These are phyloP conservation scores for Rallus limicola DNA, from an alignment of 2,113 vertebrate species.

Conservation along the genomic window DNA sequence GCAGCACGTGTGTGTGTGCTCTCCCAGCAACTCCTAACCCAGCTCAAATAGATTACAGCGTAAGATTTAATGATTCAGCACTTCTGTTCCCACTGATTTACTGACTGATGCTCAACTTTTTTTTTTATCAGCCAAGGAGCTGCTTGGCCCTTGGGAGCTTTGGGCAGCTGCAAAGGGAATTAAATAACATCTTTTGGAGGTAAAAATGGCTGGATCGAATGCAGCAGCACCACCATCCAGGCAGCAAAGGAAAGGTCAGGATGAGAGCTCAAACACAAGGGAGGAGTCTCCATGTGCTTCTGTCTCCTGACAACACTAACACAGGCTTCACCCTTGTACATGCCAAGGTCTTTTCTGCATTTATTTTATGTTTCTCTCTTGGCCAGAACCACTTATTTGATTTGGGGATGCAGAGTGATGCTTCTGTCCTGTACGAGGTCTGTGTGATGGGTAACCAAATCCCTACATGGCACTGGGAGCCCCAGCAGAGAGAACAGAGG, in stretches of 20 bases:
- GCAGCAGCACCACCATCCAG: background rate
- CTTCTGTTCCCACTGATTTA: constrained; percentile 45
- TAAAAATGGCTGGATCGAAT: background rate
- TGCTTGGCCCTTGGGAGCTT: background rate
- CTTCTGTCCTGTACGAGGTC: background rate
- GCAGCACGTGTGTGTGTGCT: too few relatives aligned
- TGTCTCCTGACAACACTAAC: background rate
- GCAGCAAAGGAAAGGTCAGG: background rate
- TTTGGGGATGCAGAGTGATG: background rate
- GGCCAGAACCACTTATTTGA: background rate
- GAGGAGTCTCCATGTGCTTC: background rate
- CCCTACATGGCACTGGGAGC: rapidly evolving
- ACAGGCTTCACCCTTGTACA: background rate
- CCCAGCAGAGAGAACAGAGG: rapidly evolving
- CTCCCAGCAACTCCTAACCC: background rate
- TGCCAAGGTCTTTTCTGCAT: rapidly evolving
- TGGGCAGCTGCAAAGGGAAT: background rate
- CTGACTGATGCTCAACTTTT: constrained; percentile 6
- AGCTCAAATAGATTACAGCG: background rate
- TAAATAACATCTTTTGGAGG: background rate
- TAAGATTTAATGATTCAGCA: constrained; percentile 39
- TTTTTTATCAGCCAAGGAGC: background rate
- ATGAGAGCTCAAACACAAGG: background rate
- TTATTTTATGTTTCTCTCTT: background rate
- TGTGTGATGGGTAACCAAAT: background rate